A percentile compares a stretch with the other conserved stretches of the same genome.
Conservation (phyloP, 2,888 invertebrate genomes). For the Drosophila falleni region DNA sequence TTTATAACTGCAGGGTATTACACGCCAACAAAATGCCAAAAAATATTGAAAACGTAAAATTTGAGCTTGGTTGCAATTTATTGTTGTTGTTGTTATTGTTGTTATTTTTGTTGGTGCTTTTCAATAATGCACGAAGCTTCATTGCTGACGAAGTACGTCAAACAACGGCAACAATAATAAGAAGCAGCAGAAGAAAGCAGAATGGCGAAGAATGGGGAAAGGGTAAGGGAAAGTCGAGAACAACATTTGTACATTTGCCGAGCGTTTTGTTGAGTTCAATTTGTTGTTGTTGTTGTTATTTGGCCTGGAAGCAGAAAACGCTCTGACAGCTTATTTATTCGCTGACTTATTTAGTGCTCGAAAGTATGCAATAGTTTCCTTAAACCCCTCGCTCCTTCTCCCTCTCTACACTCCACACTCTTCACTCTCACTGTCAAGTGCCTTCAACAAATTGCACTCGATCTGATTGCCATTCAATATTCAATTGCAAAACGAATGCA, state of each 20-base stretch:
- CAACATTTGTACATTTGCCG: conserved; percentile 32
- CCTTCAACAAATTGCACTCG: conserved; percentile 66
- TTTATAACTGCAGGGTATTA: conserved; percentile 26
- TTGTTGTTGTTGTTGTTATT: conserved; percentile 23
- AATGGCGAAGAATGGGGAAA: background rate
- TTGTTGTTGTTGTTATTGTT: conserved; percentile 20
- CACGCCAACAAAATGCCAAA: conserved; percentile 34
- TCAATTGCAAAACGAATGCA: conserved; percentile 23
- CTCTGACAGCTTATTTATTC: conserved; percentile 61
- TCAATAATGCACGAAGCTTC: conserved; percentile 70
- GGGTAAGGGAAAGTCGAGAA: background rate
- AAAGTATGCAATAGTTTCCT: conserved; percentile 61
- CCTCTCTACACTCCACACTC: background rate
- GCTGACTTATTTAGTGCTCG: conserved; percentile 67
- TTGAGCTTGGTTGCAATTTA: conserved; percentile 63
- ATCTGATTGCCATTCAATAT: conserved; percentile 64
- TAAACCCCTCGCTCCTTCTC: conserved; percentile 3
- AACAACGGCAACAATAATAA: conserved; percentile 11
- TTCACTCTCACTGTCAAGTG: background rate
- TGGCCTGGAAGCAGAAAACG: conserved; percentile 45
- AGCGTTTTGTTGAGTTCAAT: conserved; percentile 30
- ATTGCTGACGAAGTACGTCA: conserved; percentile 49
- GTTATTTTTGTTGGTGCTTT: conserved; percentile 45
- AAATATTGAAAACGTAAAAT: conserved; percentile 70
- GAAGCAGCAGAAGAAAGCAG: background rate